Conservation (phyloP, 2,797 vertebrate genomes). For the Sebastes cheni region DNA sequence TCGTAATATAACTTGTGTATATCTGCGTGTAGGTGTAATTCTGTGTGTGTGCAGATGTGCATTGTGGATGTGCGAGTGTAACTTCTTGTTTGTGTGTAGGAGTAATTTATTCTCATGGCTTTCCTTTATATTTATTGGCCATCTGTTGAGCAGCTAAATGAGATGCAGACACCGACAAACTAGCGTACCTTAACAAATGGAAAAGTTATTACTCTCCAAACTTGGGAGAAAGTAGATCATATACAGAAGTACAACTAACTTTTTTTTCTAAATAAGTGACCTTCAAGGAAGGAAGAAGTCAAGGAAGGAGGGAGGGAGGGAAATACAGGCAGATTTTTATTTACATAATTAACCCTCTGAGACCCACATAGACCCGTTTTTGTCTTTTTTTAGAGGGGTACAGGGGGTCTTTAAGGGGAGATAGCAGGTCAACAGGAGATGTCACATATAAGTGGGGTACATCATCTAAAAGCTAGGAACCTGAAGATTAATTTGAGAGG, state of each 20-base stretch:
- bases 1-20: slow-evolving; percentile 1
- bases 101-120: slow-evolving; percentile 62
- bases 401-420: no score
- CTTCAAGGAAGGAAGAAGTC: neutral
- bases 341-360: neutral
- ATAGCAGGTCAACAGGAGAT: no score
- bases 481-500: no score
- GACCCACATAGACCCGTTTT: no score
- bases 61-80: slow-evolving; percentile 7
- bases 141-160: slow-evolving; percentile 63
- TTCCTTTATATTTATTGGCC: slow-evolving; percentile 54
- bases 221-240: neutral
- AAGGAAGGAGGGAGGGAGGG: neutral
- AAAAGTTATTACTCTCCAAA: slow-evolving; percentile 40
- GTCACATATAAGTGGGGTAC: no score
- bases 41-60: slow-evolving; percentile 21
- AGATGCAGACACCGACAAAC: slow-evolving; percentile 36
- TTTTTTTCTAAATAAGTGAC: neutral
- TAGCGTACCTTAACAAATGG: slow-evolving; percentile 28
- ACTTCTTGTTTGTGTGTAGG: slow-evolving; percentile 47
- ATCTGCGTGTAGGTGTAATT: slow-evolving; percentile 34
- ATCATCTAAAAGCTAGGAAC: no score
- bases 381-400: no score
- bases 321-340: neutral
- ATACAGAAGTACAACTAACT: neutral